Base-by-base conservation (phyloP, 2,113 vertebrate species). In the Camelus dromedarius region DNA sequence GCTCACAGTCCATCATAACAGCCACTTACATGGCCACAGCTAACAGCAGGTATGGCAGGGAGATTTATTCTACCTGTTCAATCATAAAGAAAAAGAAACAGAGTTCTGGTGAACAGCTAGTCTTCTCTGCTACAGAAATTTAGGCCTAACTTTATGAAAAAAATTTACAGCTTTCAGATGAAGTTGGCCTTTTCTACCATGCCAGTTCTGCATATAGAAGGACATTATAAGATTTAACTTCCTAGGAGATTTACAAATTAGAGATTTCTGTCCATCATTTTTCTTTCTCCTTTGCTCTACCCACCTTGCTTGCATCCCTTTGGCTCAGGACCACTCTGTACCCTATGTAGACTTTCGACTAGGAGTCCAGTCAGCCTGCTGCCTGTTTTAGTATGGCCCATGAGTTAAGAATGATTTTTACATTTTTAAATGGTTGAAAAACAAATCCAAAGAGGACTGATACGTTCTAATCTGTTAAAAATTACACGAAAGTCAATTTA, bases 401-500 rank as follows among this genome's bases (percentile, higher is more conserved):
- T 10, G 11, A 66, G 18, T 14, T 67, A 56, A 81, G 54, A 85
- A 64, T 48, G 10, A 7, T 32, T 89, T 82, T 66, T 77, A 5
- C 10, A 38, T 75, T 95, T 88, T 79, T n/a, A 58, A 91, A 52
- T 76, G 6, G 26, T 35, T 84, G 26, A 16, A 52, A 50, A 50
- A 24, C 38, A 93, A 80, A 88, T 52, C 15, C 15, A 60, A 75
- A 50, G 42, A 66, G 26, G 7, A 48, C 67, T 82, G 26, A 42
- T 66, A 85, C 58, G 75, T 85, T 28, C 79, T 42, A 58, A 62
- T 24, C 26, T 90, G 14, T 86, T 88, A 80, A 75, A 89, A 77
- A 89, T 88, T 18, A 91, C 38, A 35, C 18, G 6, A 91, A 95
- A 80, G 77, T 38, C 38, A 89, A 38, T 56, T 96, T 69, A 54